Evolutionary conservation across 2,797 vertebrate species (phyloP), one percentile per base, ranked within the genome.

Genomic region (Pyrocephalus nanus): DNA sequence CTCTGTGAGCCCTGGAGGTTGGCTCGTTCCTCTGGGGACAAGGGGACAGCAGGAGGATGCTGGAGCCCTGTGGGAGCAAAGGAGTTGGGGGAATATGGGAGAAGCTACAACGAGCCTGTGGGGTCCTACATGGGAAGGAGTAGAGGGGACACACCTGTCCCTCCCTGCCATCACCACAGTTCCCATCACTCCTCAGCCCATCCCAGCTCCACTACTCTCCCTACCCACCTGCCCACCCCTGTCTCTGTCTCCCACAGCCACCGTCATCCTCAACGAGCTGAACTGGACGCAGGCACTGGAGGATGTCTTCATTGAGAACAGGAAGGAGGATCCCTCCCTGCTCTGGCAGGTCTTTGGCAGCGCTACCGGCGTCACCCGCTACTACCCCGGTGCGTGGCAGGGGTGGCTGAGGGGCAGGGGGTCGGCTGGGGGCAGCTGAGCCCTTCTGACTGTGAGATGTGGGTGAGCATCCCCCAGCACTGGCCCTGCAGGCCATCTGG

Each of bases 331-430:
- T 97, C 99, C 98, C 57, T 99, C 99, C 4, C 97, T 99, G 95
- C 98, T 99, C 69, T 99, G 99, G 99, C 99, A 99, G 98, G 99
- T 99, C 94, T 99, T 99, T 1, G 99, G 99, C 97, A 99, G 99
- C 1, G 99, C 99, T 98, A 99, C 99, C 0, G 99, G 99, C 3
- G 99, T 99, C 96, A 99, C 99, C 60, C 98, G 99, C 93, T 99
- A 99, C 95, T 99, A 98, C 79, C 98, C 98, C 16, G 98, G 98
- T 99, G 95, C n/a, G 97, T 95, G 42, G 16, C 8, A 1, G 9
- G 42, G 11, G n/a, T 1, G 4, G 30, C 3, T 42, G 17, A 55
- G 51, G 51, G 5, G 3, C 4, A 12, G 53, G 16, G 22, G 12
- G 3, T 54, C 64, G 60, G 23, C 20, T n/a, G 34, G 40, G 40